Evolutionary conservation across 2,797 vertebrate species (phyloP), one percentile per base, ranked within the genome.

Genomic region (Danio jaintianensis): DNA sequence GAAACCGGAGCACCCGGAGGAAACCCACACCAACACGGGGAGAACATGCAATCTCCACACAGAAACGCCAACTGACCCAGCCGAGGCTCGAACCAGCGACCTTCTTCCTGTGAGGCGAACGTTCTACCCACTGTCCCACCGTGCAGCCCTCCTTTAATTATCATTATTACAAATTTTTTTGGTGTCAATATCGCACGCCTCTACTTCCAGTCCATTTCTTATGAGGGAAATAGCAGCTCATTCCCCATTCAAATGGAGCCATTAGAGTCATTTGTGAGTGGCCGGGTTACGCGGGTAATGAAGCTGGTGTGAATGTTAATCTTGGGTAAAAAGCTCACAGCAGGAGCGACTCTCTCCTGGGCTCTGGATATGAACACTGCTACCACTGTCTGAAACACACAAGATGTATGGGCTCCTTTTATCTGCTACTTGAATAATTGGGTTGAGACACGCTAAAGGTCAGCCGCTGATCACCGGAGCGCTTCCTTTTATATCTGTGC

Each of bases 371-470:
- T 36, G 42, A 72, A 62, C 61, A 45, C 20, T 40, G 38, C 47
- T 62, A 18, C 40, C 59, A 80, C 40, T 64, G 76, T n/a, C 20
- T 69, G 74, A 80, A 81, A 82, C 58, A 15, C 55, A 7, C 15
- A 66, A 55, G 36, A 73, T 52, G 45, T 42, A 16, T 59, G 58
- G 13, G 20, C 36, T 59, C 47, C 55, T 69, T 61, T 76, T 58
- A 77, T 85, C 81, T 42, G 48, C 70, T 61, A 13, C 11, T n/a
- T 64, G 38, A 61, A 64, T 80, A 84, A 86, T 80, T 86, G 82
- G 68, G 38, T 50, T 53, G 75, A 82, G 79, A 64, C 47, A 53
- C 22, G 4, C 7, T 67, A 79, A 83, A 85, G 82, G 81, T 86
- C 82, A 78, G 77, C 53, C 20, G 18, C 15, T 66, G 48, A 55